Conservation (phyloP, 2,797 vertebrate species). For the Scomberomorus guttatus region DNA sequence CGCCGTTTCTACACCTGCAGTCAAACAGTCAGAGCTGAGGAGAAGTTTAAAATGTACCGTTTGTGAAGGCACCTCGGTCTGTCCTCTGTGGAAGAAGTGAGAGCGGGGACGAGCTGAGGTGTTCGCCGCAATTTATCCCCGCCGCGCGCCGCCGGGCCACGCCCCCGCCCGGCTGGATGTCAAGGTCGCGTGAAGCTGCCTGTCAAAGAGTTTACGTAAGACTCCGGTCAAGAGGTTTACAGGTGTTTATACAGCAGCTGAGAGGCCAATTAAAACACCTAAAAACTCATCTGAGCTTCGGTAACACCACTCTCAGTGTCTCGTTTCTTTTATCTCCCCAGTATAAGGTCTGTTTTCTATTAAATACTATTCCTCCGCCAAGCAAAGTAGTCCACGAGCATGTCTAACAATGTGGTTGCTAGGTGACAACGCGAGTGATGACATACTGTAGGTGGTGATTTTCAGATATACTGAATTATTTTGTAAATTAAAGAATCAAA, state of each 20-base stretch:
- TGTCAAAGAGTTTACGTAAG: not conserved
- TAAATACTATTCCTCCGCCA: not conserved
- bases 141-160: not conserved
- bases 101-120: not conserved
- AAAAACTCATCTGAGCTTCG: not conserved
- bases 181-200: constrained; percentile 27
- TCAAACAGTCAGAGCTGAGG: too few relatives aligned
- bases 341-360: fast-evolving
- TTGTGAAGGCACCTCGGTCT: not conserved
- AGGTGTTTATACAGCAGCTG: not conserved
- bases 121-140: constrained; percentile 8
- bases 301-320: not conserved
- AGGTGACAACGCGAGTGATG: too few relatives aligned
- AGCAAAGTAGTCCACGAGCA: not conserved
- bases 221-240: not conserved
- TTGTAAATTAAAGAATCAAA: too few relatives aligned
- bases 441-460: not conserved
- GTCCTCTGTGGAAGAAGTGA: constrained; percentile 2
- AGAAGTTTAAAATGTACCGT: constrained; percentile 7
- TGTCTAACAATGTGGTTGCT: too few relatives aligned
- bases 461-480: not conserved
- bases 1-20: not conserved
- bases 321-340: fast-evolving
- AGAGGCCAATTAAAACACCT: too few relatives aligned
- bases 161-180: constrained; percentile 22